Percentiles rank a stretch among this genome's conserved stretches.
These are phyloP conservation scores for Pelmatolapia mariae DNA, from an alignment of 2,113 vertebrate genomes.

Conservation along the genomic window DNA sequence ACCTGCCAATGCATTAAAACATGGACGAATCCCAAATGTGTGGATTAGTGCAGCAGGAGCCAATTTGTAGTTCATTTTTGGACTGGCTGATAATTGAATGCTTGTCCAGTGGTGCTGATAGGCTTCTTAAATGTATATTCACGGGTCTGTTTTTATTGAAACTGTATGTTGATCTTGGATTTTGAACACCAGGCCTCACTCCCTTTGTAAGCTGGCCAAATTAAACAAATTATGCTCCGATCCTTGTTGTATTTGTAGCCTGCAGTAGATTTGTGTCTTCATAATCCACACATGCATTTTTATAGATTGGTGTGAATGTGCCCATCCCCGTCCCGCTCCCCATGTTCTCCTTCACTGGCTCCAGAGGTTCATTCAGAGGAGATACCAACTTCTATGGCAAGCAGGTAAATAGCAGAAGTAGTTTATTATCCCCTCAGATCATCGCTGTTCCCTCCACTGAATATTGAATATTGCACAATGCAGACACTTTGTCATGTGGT, in stretches of 20 bases:
- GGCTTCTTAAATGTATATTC: not conserved
- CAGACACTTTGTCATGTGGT: not conserved
- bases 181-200: not conserved
- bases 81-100: not conserved
- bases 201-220: not conserved
- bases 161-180: not conserved
- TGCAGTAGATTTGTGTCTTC: not conserved
- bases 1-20: not conserved
- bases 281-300: not conserved
- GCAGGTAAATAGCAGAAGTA: slow-evolving; percentile 64
- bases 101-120: not conserved
- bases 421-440: not conserved
- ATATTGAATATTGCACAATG: not conserved
- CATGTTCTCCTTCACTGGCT: slow-evolving; percentile 98
- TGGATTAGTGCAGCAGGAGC: not conserved
- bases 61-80: not conserved
- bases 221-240: not conserved
- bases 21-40: not conserved
- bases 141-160: not conserved
- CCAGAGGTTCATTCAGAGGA: slow-evolving; percentile 93
- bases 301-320: slow-evolving; percentile 92
- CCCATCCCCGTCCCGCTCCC: slow-evolving; percentile 96
- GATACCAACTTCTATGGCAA: slow-evolving; percentile 99
- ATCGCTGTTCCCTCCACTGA: not conserved
- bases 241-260: not conserved